phyloP scores from a whole-genome alignment of 2,888 invertebrate genomes.

The Drosophila acutilabella region DNA sequence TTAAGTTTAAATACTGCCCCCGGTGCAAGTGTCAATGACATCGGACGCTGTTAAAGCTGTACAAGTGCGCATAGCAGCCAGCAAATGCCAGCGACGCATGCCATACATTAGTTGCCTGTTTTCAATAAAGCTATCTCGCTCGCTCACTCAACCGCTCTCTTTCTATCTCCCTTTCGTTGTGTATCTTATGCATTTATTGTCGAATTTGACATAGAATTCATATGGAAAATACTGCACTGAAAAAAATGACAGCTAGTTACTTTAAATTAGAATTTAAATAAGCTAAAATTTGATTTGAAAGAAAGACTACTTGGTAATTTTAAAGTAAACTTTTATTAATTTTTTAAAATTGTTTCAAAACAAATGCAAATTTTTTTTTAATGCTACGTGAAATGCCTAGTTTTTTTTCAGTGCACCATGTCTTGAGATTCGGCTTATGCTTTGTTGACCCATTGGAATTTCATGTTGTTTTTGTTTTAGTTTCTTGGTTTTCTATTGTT shows the following conservation, averaged over 20 bases:
- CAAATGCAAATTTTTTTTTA: no score
- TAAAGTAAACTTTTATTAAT: no score
- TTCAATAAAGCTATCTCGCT: background rate
- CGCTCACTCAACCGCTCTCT: background rate
- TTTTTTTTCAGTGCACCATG: no score
- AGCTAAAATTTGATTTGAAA: no score
- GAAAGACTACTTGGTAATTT: no score
- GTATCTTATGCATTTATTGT: constrained; percentile 53
- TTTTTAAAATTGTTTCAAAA: no score
- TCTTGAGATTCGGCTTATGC: constrained; percentile 59
- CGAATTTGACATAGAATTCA: constrained; percentile 39
- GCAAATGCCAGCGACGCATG: constrained; percentile 20
- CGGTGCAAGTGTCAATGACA: constrained; percentile 46
- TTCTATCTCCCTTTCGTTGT: constrained; percentile 9
- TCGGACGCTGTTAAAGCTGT: constrained; percentile 32
- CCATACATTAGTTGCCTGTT: constrained; percentile 3
- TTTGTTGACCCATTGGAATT: constrained; percentile 58
- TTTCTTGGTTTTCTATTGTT: background rate
- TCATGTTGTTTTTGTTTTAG: constrained; percentile 23
- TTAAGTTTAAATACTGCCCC: constrained; percentile 35
- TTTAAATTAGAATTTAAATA: no score
- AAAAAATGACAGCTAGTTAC: no score
- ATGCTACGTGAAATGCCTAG: no score
- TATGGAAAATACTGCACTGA: no score
- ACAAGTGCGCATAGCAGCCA: constrained; percentile 26